Percentiles rank a stretch among this genome's conserved stretches.
phyloP scores from a whole-genome alignment of 2,113 vertebrate species.

The Dromas ardeola region DNA sequence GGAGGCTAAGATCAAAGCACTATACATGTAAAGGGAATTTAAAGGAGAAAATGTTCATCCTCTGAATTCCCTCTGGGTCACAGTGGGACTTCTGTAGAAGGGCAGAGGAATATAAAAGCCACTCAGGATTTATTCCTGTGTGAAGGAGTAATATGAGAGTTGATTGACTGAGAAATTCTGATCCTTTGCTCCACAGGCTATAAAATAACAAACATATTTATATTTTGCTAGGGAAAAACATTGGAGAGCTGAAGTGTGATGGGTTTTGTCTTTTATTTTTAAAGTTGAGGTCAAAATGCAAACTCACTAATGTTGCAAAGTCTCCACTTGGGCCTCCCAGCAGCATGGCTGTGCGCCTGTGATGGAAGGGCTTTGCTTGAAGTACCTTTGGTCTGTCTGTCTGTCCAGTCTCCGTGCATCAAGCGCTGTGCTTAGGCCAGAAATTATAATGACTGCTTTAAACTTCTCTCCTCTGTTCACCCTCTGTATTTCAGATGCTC shows the following conservation, averaged over 20 bases:
- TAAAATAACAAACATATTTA: background rate
- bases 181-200: conserved; percentile 8
- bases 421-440: conserved; percentile 30
- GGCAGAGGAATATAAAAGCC: background rate
- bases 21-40: background rate
- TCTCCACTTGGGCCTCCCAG: conserved; percentile 46
- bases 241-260: background rate
- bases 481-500: conserved; percentile 39
- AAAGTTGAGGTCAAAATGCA: conserved; percentile 11
- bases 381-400: conserved; percentile 57
- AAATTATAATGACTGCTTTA: conserved; percentile 26
- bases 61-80: conserved; percentile 42
- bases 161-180: background rate
- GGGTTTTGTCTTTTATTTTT: background rate
- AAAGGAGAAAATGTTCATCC: conserved; percentile 1
- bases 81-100: conserved; percentile 11
- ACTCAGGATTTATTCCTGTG: background rate
- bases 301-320: background rate
- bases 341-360: conserved; percentile 62
- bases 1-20: background rate
- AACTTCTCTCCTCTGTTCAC: conserved; percentile 61
- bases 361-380: conserved; percentile 60
- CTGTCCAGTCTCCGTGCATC: conserved; percentile 56
- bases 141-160: background rate
- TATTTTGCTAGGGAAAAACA: background rate